Percentiles rank a stretch among this genome's conserved stretches.
phyloP scores from a whole-genome alignment of 2,888 invertebrate species.

The Frankliniella fusca region DNA sequence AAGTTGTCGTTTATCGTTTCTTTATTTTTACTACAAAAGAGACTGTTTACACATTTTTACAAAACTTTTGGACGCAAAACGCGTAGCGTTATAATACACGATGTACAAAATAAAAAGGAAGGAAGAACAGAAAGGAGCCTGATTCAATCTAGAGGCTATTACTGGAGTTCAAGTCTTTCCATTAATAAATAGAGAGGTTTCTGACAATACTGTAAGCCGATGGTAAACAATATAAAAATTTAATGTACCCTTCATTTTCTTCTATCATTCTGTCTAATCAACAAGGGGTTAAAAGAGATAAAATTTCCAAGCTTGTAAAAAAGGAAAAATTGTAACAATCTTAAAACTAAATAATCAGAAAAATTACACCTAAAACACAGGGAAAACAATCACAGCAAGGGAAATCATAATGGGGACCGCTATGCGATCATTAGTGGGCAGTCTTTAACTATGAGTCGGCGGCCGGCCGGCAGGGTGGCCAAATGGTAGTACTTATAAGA shows the following conservation, averaged over 20 bases:
- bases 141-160: no score
- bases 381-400: constrained; percentile 24
- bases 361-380: constrained; percentile 18
- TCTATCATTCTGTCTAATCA: background rate
- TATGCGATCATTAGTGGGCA: background rate
- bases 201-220: background rate
- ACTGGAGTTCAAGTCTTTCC: background rate
- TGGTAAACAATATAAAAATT: background rate
- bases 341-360: background rate
- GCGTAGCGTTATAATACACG: no score
- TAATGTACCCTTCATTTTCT: background rate
- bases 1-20: no score
- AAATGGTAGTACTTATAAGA: no score
- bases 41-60: no score
- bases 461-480: no score
- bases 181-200: background rate
- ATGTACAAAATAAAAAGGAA: no score
- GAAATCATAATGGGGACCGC: background rate
- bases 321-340: background rate
- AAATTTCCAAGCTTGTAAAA: background rate
- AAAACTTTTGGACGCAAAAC: no score
- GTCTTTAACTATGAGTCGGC: background rate
- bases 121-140: no score
- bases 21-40: no score
- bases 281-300: background rate